Percentiles rank a stretch among this genome's conserved stretches.
Conservation (phyloP, 2,888 invertebrate species). For the Ptychoptera contaminata region DNA sequence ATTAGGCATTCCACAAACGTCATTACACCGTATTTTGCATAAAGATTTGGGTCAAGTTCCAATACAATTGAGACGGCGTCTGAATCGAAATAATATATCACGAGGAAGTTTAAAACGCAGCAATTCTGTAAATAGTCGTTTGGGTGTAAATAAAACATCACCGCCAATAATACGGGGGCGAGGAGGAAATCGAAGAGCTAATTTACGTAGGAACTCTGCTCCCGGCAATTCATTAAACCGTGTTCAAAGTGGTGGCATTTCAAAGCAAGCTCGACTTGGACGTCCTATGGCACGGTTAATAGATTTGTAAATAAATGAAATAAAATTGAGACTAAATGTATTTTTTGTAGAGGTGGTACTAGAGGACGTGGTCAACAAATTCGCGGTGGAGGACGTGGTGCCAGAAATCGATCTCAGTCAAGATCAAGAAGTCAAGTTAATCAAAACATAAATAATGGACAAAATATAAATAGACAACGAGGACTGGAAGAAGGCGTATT, state of each 20-base stretch:
- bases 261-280: conserved; percentile 9
- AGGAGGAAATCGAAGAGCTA: conserved; percentile 21
- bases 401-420: neutral
- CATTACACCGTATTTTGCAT: too few species aligned
- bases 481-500: conserved; percentile 13
- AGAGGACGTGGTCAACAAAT: conserved; percentile 13
- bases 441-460: conserved; percentile 4
- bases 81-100: conserved; percentile 3
- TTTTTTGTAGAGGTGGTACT: conserved; percentile 10
- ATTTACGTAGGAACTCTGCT: conserved; percentile 5
- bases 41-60: too few species aligned
- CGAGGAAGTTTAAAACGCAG: conserved; percentile 9
- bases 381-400: too few species aligned
- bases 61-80: conserved; percentile 6
- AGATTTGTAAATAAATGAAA: too few species aligned
- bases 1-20: too few species aligned
- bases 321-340: too few species aligned
- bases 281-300: conserved; percentile 8
- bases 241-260: neutral
- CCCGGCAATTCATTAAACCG: neutral
- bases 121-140: conserved; percentile 7
- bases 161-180: conserved; percentile 14
- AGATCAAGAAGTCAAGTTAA: conserved; percentile 20
- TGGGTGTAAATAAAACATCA: conserved; percentile 5
- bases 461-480: conserved; percentile 5